A percentile compares a stretch with the other conserved stretches of the same genome.
Conservation (phyloP, 2,113 vertebrate species). For the Salvelinus alpinus region DNA sequence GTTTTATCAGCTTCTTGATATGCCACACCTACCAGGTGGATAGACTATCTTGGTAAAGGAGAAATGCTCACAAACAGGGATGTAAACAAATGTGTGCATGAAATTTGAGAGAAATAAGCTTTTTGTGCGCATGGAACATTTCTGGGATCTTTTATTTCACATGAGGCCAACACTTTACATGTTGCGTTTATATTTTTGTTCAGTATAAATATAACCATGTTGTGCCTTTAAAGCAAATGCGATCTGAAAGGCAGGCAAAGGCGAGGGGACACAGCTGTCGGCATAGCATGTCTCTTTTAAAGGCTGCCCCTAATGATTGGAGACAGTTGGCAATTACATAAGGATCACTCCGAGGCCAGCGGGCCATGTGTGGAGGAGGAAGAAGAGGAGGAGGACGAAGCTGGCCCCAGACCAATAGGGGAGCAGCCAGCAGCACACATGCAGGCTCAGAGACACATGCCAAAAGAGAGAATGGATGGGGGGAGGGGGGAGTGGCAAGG, state of each 20-base stretch:
- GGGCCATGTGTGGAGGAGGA: constrained; percentile 59
- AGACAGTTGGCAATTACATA: constrained; percentile 82
- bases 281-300: constrained; percentile 77
- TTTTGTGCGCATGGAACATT: no score
- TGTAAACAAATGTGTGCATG: no score
- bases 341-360: constrained; percentile 76
- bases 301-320: constrained; percentile 79
- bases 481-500: no score
- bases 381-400: constrained; percentile 42
- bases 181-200: no score
- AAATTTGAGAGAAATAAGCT: no score
- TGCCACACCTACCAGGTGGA: no score
- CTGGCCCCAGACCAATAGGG: constrained; percentile 53
- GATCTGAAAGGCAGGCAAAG: constrained; percentile 80
- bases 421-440: constrained; percentile 38
- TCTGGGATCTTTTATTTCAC: no score
- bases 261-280: constrained; percentile 78
- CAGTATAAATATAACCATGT: constrained; percentile 66
- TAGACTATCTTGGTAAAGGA: no score
- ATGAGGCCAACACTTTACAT: no score
- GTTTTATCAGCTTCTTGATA: no score
- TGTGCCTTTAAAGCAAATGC: constrained; percentile 74
- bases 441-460: constrained; percentile 24
- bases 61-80: no score
- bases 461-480: constrained; percentile 38